A percentile compares a stretch with the other conserved stretches of the same genome.
These are phyloP conservation scores for Polyommatus icarus DNA, from an alignment of 2,888 invertebrate species.

Conservation along the genomic window DNA sequence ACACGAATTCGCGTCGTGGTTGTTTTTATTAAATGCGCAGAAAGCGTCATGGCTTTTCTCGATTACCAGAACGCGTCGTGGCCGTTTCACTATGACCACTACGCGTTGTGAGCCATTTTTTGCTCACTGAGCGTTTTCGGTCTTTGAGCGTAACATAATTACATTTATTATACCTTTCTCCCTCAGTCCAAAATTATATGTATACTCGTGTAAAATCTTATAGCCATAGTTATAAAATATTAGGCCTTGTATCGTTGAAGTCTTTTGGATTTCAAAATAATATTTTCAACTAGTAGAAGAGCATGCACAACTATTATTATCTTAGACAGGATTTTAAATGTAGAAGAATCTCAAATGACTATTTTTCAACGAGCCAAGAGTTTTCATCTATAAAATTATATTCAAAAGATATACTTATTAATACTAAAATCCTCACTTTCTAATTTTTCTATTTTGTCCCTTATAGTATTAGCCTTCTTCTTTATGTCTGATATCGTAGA, in stretches of 20 bases:
- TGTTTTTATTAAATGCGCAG: too few species aligned
- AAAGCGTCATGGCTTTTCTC: too few species aligned
- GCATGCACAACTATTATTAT: neutral
- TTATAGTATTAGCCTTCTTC: slow-evolving; percentile 41
- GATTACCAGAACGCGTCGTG: too few species aligned
- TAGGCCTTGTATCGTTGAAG: too few species aligned
- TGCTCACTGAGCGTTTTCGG: too few species aligned
- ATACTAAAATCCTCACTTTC: neutral
- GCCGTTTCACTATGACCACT: too few species aligned
- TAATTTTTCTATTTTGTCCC: neutral
- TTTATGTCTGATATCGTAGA: slow-evolving; percentile 47
- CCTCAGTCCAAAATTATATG: neutral
- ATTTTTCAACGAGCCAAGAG: neutral
- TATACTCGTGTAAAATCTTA: neutral
- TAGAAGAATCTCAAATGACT: neutral
- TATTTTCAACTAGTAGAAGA: neutral
- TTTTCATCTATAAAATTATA: neutral
- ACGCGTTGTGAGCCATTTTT: too few species aligned
- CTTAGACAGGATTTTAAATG: neutral
- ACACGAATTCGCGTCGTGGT: too few species aligned
- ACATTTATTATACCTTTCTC: neutral
- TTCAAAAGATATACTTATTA: neutral
- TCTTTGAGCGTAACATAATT: too few species aligned
- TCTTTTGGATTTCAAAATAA: too few species aligned
- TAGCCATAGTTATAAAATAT: too few species aligned